These are phyloP conservation scores for Mylabris sibirica DNA, from an alignment of 2,888 invertebrate genomes.

Conservation along the genomic window DNA sequence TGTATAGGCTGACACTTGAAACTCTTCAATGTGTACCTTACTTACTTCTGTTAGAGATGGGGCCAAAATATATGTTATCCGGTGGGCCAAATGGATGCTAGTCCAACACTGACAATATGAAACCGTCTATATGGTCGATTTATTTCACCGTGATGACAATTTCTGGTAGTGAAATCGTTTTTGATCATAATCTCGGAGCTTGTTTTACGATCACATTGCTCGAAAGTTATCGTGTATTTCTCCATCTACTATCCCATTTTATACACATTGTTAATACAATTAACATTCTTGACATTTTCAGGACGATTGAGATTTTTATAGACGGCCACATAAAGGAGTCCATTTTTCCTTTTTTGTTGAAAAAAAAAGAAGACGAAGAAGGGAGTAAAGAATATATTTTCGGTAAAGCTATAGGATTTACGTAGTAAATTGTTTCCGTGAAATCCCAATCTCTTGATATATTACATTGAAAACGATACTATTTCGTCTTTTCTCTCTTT, in stretches of 20 bases:
- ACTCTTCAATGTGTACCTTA: too few species aligned
- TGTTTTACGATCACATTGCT: too few species aligned
- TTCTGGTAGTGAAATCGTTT: too few species aligned
- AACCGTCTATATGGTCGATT: neutral
- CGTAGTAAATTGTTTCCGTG: conserved; percentile 10
- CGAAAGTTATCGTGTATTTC: neutral
- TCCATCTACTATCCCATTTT: neutral
- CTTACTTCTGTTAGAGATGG: too few species aligned
- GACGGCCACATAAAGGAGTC: neutral
- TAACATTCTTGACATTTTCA: neutral
- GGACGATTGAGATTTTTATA: conserved; percentile 1
- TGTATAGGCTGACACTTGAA: too few species aligned
- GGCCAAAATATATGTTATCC: too few species aligned
- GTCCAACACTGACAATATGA: too few species aligned
- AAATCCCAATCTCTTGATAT: conserved; percentile 9
- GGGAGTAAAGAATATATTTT: neutral
- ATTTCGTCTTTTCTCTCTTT: neutral
- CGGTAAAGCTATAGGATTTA: conserved; percentile 9
- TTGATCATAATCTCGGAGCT: too few species aligned
- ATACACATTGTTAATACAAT: neutral
- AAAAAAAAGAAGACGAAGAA: neutral
- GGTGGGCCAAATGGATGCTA: too few species aligned
- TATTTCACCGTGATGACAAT: too few species aligned
- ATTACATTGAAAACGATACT: conserved; percentile 6
- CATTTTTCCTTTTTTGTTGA: neutral